Percentiles rank a stretch among this genome's conserved stretches.
Evolutionary conservation across 2,113 vertebrate species (phyloP).

Genomic region (Heterocephalus glaber): DNA sequence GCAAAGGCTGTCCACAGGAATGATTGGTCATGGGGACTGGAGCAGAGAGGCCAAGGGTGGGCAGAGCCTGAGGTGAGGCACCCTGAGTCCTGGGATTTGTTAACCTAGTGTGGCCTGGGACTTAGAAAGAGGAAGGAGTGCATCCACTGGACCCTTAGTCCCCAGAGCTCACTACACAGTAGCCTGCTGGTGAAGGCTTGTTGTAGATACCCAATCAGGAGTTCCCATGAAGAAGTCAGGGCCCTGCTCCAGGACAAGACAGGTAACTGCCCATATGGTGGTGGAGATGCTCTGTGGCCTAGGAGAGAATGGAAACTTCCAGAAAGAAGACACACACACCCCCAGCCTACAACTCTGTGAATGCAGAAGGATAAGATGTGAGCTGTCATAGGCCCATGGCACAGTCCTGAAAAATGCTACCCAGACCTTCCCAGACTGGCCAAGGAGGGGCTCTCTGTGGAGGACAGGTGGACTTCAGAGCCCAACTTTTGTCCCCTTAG

Average conservation of each 20-base stretch:
- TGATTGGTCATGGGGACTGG: not conserved
- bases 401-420: not conserved
- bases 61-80: not conserved
- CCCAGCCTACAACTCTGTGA: not conserved
- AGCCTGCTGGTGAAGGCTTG: not conserved
- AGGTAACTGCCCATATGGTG: not conserved
- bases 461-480: not conserved
- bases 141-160: not conserved
- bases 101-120: not conserved
- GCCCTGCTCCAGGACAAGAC: not conserved
- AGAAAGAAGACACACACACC: not conserved
- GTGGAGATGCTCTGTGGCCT: not conserved
- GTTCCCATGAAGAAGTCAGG: not conserved
- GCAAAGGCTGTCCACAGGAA: not conserved
- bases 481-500: not conserved
- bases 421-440: not conserved
- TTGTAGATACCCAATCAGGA: no score
- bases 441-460: not conserved
- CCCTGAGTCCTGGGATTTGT: not conserved
- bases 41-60: not conserved
- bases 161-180: rapidly evolving
- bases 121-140: not conserved
- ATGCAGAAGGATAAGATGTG: not conserved
- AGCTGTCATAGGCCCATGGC: not conserved
- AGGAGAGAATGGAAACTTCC: no score